Evolutionary conservation across 2,888 invertebrate genomes (phyloP), one percentile per base, ranked within the genome.

Genomic region (Lordiphosa andalusiaca): DNA sequence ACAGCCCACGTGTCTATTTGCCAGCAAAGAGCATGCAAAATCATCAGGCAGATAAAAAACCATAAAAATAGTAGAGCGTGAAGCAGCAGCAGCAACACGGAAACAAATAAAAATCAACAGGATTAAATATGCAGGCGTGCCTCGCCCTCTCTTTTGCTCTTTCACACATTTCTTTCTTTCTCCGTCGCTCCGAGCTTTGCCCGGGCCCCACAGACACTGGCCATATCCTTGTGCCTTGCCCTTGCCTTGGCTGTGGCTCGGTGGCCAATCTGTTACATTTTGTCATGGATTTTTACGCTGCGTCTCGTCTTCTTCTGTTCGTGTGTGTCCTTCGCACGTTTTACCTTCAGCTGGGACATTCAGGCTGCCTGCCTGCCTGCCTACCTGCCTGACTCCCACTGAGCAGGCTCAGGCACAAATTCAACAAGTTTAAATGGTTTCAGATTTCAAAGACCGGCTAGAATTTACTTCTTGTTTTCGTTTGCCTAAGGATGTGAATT

Each of bases 31-130:
- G 68, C 68, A 65, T 82, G 70, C 52, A 80, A 53, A 69, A 67
- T 65, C 77, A 49, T 71, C 53, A 51, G 73, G 47, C 64, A 65
- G 60, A 67, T 76, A 76, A 69, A 80, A 70, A 55, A 63, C 53
- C 53, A 66, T 69, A 69, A 57, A 65, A 73, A 70, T 81, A 81
- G 81, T 61, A 49, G 52, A 63, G 41, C 71, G 55, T 53, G 63
- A 12, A 41, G 47, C 33, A 12, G 36, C 36, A 44, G 40, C 35
- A 46, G 35, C 50, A 54, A 69, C 67, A 67, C 67, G 77, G 69
- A 71, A 73, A 68, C 77, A 71, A 80, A 76, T 80, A 81, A 73
- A 71, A 77, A 77, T 81, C 77, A 81, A 77, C 81, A 77, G 74
- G 70, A 77, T 81, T 77, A 74, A 77, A 77, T 77, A 77, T 77